Conservation (phyloP, 2,113 vertebrate species). For the Microcebus murinus region DNA sequence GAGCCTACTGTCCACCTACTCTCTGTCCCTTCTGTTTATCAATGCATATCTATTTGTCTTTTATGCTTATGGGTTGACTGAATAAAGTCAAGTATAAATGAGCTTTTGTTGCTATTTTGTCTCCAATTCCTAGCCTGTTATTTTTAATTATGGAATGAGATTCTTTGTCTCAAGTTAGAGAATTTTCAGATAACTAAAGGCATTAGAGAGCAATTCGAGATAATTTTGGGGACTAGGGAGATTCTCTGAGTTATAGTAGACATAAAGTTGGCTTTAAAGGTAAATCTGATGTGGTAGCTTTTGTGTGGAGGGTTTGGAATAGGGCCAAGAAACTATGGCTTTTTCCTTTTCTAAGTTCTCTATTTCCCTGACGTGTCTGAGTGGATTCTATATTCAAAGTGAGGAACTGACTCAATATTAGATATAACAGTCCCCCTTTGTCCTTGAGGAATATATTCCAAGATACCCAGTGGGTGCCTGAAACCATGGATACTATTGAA, state of each 20-base stretch:
- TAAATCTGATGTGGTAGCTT: neutral
- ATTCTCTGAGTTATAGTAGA: neutral
- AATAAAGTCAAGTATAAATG: neutral
- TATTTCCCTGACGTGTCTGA: neutral
- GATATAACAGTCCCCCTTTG: neutral
- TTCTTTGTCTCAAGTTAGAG: neutral
- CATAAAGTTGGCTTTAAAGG: neutral
- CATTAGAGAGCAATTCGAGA: neutral
- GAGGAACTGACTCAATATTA: neutral
- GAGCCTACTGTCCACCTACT: neutral
- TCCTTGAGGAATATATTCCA: neutral
- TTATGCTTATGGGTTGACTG: neutral
- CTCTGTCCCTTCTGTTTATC: neutral
- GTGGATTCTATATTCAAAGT: neutral
- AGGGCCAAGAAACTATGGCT: neutral
- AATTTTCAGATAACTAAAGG: slow-evolving; percentile 39
- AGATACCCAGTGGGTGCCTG: neutral
- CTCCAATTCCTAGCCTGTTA: neutral
- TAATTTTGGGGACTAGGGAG: neutral
- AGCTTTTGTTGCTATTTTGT: neutral
- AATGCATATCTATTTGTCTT: neutral
- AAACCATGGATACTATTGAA: neutral
- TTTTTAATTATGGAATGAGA: neutral
- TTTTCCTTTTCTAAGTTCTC: neutral
- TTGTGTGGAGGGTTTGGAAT: neutral